These are phyloP conservation scores for Brachyhypopomus gauderio DNA, from an alignment of 2,113 vertebrate species.

Conservation along the genomic window DNA sequence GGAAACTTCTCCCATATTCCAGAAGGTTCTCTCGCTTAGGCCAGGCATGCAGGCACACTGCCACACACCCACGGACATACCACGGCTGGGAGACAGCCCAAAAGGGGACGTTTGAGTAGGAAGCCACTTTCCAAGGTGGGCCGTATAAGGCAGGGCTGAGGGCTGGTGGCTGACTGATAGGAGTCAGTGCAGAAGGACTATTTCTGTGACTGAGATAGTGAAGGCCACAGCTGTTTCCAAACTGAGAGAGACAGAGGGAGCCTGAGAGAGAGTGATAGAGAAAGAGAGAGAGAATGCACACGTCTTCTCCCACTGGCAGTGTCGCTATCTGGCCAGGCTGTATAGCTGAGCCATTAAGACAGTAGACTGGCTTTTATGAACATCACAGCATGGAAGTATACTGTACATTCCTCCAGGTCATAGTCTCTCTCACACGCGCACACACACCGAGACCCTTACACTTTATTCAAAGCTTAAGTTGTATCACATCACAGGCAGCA, in stretches of 20 bases:
- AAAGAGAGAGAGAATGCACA: not conserved
- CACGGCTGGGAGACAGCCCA: not conserved
- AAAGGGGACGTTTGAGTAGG: not conserved
- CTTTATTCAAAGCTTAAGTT: not conserved
- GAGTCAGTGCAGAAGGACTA: slow-evolving; percentile 28
- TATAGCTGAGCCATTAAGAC: not conserved
- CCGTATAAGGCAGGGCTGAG: slow-evolving; percentile 18
- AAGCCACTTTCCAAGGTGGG: not conserved
- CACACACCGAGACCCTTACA: not conserved
- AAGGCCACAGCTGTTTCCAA: slow-evolving; percentile 12
- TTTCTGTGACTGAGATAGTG: slow-evolving; percentile 33
- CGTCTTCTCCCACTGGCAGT: not conserved
- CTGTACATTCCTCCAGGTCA: no score
- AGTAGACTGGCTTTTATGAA: no score
- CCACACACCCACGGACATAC: not conserved
- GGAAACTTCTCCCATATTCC: not conserved
- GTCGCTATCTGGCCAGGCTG: not conserved
- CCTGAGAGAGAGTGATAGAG: not conserved
- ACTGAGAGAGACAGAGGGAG: not conserved
- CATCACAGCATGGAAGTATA: no score
- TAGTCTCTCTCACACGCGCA: not conserved
- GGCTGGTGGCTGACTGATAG: slow-evolving; percentile 9
- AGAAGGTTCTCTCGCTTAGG: not conserved
- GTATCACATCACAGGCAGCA: not conserved
- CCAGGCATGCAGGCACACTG: not conserved